Percentiles rank a stretch among this genome's conserved stretches.
Conservation (phyloP, 2,888 invertebrate genomes). For the Tiliacea citrago region DNA sequence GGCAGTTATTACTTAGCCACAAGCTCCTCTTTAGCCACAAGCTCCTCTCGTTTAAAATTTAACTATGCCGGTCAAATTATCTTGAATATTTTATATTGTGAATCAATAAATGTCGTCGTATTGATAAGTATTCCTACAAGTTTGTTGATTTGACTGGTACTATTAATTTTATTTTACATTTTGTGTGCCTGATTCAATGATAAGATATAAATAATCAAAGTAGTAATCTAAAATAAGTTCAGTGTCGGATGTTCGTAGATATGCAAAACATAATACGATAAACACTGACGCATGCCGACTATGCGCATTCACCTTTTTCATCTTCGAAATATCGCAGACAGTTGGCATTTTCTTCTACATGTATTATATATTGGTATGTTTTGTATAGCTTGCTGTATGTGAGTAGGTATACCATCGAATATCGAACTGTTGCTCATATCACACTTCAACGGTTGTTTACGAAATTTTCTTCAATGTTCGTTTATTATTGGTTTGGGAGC, state of each 20-base stretch:
- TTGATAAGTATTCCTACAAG: not conserved
- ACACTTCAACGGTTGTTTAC: slow-evolving; percentile 64
- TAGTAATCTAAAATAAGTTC: slow-evolving; percentile 19
- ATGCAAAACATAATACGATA: slow-evolving; percentile 15
- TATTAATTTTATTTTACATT: slow-evolving; percentile 4
- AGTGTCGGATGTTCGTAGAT: slow-evolving; percentile 15
- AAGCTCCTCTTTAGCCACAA: too few species aligned
- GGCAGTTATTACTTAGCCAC: too few species aligned
- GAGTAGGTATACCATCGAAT: slow-evolving; percentile 16
- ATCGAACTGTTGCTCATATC: slow-evolving; percentile 58
- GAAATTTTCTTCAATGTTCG: slow-evolving; percentile 62
- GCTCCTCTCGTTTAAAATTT: not conserved
- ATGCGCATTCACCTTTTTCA: slow-evolving; percentile 20
- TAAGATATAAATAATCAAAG: slow-evolving; percentile 1
- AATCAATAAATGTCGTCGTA: not conserved
- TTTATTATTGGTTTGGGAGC: slow-evolving; percentile 67
- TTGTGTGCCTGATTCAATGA: not conserved
- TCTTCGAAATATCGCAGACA: slow-evolving; percentile 33
- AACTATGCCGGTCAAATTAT: not conserved
- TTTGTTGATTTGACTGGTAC: not conserved
- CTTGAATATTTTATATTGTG: not conserved
- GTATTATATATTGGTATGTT: not conserved
- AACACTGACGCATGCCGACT: slow-evolving; percentile 12
- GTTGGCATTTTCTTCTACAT: slow-evolving; percentile 22
- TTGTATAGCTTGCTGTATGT: not conserved